Evolutionary conservation across 1,140 invertebrate genomes (phyloP).

Genomic region (Lepidurus arcticus): DNA sequence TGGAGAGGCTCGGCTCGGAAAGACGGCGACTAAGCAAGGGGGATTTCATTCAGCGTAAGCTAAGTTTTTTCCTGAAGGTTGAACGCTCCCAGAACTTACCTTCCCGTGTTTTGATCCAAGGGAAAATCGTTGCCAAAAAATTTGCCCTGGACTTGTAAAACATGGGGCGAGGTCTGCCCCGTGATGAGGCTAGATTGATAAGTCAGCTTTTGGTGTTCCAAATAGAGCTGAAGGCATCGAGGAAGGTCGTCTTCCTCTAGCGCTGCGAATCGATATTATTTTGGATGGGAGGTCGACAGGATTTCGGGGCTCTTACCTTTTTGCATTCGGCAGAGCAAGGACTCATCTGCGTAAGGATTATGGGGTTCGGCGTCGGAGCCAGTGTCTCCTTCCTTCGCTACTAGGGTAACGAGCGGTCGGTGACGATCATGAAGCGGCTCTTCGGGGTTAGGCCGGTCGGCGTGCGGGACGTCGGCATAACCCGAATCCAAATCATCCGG

Average conservation of each 20-base stretch:
- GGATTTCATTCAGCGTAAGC: not conserved
- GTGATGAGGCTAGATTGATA: not conserved
- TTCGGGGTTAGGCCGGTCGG: not conserved
- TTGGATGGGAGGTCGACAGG: not conserved
- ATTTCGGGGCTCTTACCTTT: not conserved
- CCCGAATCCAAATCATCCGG: not conserved
- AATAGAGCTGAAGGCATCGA: not conserved
- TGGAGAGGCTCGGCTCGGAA: not conserved
- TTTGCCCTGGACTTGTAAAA: not conserved
- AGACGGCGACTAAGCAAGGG: not conserved
- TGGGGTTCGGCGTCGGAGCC: not conserved
- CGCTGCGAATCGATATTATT: not conserved
- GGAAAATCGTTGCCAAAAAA: constrained; percentile 14
- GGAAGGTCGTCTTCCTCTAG: not conserved
- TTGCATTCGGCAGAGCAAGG: not conserved
- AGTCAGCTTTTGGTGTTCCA: not conserved
- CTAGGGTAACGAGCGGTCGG: not conserved
- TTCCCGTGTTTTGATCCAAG: not conserved
- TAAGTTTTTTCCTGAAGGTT: not conserved
- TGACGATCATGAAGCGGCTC: not conserved
- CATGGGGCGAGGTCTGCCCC: not conserved
- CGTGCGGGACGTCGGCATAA: not conserved
- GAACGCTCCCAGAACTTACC: not conserved
- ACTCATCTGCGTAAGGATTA: not conserved
- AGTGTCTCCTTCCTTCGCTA: not conserved